Conservation (phyloP, 2,113 vertebrate genomes). For the Corapipo altera region DNA sequence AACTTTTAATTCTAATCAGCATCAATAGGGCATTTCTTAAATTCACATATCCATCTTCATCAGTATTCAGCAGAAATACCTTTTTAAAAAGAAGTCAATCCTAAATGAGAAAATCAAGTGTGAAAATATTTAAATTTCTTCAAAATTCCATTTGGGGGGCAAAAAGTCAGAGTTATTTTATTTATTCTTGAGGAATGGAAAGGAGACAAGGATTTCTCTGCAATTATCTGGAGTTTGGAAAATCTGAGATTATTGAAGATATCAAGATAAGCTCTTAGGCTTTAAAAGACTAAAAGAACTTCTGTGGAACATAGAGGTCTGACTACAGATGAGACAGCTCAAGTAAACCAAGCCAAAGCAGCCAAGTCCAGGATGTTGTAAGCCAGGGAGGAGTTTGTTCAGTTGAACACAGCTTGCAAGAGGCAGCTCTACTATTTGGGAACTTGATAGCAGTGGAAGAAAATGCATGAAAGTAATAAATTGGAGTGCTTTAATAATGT, state of each 20-base stretch:
- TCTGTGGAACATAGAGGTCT: neutral
- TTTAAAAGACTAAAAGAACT: neutral
- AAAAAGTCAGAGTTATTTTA: neutral
- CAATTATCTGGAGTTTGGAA: neutral
- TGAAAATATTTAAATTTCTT: neutral
- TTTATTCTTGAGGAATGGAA: neutral
- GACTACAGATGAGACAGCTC: neutral
- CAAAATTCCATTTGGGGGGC: neutral
- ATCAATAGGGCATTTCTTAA: neutral
- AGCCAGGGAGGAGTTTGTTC: neutral
- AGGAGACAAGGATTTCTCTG: neutral
- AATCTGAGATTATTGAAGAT: neutral
- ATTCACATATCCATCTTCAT: neutral
- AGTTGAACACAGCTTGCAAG: neutral
- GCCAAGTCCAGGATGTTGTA: neutral
- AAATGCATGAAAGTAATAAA: neutral
- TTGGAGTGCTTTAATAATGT: conserved; percentile 2
- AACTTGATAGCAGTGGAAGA: neutral
- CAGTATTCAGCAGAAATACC: neutral
- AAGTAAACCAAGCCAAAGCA: neutral
- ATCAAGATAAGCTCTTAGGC: neutral
- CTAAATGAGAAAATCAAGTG: neutral
- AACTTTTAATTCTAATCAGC: neutral
- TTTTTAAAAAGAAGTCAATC: neutral
- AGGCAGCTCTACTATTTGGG: neutral